Base-by-base conservation (phyloP, 2,113 vertebrate species). In the Ptychochromis oligacanthus region DNA sequence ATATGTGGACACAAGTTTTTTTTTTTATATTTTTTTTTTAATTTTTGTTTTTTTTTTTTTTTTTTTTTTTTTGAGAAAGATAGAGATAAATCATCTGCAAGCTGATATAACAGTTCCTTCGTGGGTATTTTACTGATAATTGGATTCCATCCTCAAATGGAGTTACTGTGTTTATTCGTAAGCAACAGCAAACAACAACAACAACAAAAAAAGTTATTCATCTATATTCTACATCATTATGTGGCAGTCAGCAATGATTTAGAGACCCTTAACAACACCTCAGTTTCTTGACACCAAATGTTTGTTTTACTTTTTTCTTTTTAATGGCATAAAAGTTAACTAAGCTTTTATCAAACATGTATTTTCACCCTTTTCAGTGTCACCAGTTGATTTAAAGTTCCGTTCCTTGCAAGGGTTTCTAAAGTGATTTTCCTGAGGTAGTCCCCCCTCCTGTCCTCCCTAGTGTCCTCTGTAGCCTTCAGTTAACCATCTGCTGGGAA, bases 401-500 rank as follows among this genome's bases (percentile, higher is more conserved):
- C 62, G 60, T 55, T 75, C 60, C 60, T 59, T 75, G 5, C 46
- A 36, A 59, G 56, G 61, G 28, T 64, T 62, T 28, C 31, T 80
- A 34, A 80, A 90, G 28, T 65, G 55, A 65, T 81, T 81, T 62
- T 87, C 72, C 60, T 22, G 34, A 75, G 76, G 67, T 78, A 58
- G 15, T 34, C 57, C 40, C 58, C 28, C 52, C 13, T 18, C 64
- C n/a, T n/a, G n/a, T 24, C 40, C 79, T 58, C 43, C 11, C 10
- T 22, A 43, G 79, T 60, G 84, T 87, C 83, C 83, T 82, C 43
- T 77, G 78, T 86, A 87, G 86, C 87, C 87, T 86, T 88, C 64
- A 89, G 89, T 93, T 83, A 78, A 85, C 88, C 91, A 92, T 91
- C 80, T 91, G 93, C 89, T 93, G 64, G 55, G 67, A 76, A 56